Evolutionary conservation across 2,888 invertebrate species (phyloP).

Genomic region (Limnephilus auricula): DNA sequence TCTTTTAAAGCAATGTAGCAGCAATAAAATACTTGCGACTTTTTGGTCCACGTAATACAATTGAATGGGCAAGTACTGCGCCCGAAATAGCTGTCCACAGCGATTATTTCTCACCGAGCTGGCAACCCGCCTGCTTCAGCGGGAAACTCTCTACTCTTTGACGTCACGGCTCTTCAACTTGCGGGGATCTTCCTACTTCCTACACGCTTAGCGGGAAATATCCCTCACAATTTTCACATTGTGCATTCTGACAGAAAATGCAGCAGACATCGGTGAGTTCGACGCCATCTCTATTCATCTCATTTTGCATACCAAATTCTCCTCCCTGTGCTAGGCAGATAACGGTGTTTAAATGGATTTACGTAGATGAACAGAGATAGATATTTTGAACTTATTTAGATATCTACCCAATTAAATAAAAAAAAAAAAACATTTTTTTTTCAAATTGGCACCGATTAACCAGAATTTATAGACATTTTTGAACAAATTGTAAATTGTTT

Average conservation of each 20-base stretch:
- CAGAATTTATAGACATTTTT: neutral
- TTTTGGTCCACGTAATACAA: constrained; percentile 11
- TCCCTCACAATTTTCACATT: neutral
- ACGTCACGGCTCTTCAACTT: constrained; percentile 7
- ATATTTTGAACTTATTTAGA: neutral
- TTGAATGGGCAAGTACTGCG: constrained; percentile 27
- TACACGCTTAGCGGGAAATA: neutral
- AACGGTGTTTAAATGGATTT: neutral
- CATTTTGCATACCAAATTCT: neutral
- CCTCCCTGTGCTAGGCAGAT: neutral
- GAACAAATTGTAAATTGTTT: neutral
- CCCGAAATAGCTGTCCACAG: constrained; percentile 37
- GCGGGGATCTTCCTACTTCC: neutral
- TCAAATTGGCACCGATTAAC: neutral
- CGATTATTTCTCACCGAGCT: constrained; percentile 24
- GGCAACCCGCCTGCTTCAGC: constrained; percentile 32
- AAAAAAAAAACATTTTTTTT: no score
- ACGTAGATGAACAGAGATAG: neutral
- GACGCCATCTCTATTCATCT: neutral
- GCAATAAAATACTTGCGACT: neutral
- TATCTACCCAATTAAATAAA: no score
- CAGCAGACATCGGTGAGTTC: neutral
- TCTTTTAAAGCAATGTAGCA: no score
- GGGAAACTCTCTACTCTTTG: constrained; percentile 13
- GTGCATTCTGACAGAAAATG: constrained; percentile 7